phyloP scores from a whole-genome alignment of 2,888 invertebrate species.

The Lepidocyrtinus sp. region DNA sequence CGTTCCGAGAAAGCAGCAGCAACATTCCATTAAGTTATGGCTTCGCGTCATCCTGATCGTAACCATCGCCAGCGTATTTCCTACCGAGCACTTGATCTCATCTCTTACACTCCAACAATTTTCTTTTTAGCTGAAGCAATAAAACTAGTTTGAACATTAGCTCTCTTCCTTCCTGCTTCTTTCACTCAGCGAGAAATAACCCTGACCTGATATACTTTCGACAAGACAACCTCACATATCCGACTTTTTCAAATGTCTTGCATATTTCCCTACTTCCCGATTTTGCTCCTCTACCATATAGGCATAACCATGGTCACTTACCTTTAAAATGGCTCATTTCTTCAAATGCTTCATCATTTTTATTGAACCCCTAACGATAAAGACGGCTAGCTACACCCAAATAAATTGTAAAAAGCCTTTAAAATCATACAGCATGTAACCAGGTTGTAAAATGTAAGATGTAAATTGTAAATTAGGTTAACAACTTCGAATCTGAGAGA shows the following conservation, averaged over 20 bases:
- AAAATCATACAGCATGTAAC: too few species aligned
- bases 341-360: background rate
- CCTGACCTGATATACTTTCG: constrained; percentile 55
- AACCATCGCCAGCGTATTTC: background rate
- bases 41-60: background rate
- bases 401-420: background rate
- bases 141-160: constrained; percentile 1
- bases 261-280: background rate
- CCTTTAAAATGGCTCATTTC: background rate
- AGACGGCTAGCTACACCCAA: too few species aligned
- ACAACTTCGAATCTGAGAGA: background rate
- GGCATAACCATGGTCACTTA: constrained; percentile 25
- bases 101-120: background rate
- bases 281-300: too few species aligned
- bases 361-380: too few species aligned
- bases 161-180: background rate
- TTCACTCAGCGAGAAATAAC: constrained; percentile 16
- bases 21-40: background rate
- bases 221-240: too few species aligned
- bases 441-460: background rate
- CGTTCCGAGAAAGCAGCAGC: background rate
- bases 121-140: background rate
- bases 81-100: background rate
- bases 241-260: background rate
- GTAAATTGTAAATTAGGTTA: background rate